Conservation (phyloP, 2,113 vertebrate species). For the Sinocyclocheilus grahami region DNA sequence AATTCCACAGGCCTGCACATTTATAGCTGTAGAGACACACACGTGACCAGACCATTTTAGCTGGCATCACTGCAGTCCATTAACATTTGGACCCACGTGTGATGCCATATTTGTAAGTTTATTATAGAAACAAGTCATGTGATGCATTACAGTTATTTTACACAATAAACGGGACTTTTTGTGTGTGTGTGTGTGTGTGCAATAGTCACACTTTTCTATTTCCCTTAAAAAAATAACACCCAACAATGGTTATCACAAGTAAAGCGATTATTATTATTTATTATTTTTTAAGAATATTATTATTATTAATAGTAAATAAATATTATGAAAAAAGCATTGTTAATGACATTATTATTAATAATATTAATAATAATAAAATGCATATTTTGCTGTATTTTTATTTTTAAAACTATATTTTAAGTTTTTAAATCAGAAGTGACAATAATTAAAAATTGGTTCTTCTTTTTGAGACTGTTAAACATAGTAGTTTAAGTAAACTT, state of each 20-base stretch:
- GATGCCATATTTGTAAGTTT: neutral
- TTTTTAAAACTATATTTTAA: neutral
- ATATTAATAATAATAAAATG: neutral
- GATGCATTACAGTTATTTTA: neutral
- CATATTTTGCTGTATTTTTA: neutral
- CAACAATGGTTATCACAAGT: neutral
- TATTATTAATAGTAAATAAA: neutral
- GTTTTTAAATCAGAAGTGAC: no score
- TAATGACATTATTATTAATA: neutral
- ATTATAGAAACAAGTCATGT: neutral
- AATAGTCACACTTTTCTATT: neutral
- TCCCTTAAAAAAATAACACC: neutral
- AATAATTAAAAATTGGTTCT: neutral
- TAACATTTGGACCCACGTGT: neutral
- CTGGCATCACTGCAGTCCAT: neutral
- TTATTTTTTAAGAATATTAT: neutral
- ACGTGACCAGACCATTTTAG: neutral
- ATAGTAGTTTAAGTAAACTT: neutral
- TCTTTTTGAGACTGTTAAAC: neutral
- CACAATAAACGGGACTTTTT: no score
- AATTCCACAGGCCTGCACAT: neutral
- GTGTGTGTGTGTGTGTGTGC: no score
- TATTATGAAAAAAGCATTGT: neutral
- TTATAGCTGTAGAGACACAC: neutral
- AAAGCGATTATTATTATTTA: neutral